A percentile compares a stretch with the other conserved stretches of the same genome.
Conservation (phyloP, 2,113 vertebrate genomes). For the Nibea coibor region DNA sequence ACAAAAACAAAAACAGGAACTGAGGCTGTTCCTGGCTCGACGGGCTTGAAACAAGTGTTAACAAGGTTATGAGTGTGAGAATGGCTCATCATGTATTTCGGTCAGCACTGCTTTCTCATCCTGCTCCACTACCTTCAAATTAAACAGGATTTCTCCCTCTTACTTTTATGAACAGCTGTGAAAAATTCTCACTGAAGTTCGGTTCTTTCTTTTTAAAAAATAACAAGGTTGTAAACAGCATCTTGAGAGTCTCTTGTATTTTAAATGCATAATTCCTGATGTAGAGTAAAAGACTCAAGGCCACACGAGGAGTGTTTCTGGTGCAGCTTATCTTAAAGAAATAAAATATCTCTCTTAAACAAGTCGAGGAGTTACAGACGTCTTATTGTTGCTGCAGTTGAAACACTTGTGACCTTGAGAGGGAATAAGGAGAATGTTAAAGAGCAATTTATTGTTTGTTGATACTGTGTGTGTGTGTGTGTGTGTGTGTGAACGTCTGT, state of each 20-base stretch:
- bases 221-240: not conserved
- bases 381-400: conserved; percentile 44
- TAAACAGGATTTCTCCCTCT: conserved; percentile 4
- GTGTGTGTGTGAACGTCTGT: not conserved
- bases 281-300: conserved; percentile 1
- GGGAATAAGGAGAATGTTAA: conserved; percentile 42
- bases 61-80: conserved; percentile 19
- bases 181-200: not conserved
- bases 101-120: not conserved
- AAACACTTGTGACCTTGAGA: conserved; percentile 73
- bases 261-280: not conserved
- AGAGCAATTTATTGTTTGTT: conserved; percentile 50
- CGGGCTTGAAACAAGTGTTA: not conserved
- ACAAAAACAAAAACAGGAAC: conserved; percentile 18
- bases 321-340: conserved; percentile 42
- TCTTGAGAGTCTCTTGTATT: not conserved
- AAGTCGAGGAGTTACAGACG: conserved; percentile 36
- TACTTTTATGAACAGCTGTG: conserved; percentile 21
- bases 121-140: conserved; percentile 7
- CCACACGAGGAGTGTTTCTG: conserved; percentile 2
- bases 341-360: conserved; percentile 45
- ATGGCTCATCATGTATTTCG: conserved; percentile 22
- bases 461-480: conserved; percentile 21
- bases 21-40: not conserved
- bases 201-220: not conserved